These are phyloP conservation scores for Sarcophaga peregrina DNA, from an alignment of 1,140 invertebrate species.

Conservation along the genomic window DNA sequence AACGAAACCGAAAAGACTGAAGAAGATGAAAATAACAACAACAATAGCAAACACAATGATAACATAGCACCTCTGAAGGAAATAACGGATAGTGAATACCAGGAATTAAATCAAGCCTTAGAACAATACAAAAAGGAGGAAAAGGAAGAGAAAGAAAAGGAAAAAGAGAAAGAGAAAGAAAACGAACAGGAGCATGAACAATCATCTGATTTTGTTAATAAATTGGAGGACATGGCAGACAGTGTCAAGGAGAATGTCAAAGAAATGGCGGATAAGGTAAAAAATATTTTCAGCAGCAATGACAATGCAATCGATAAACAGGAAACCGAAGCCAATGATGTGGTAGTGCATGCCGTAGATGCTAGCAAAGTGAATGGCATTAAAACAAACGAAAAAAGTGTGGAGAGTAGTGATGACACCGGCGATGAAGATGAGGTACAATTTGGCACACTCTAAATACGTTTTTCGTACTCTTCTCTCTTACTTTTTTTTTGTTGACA, in stretches of 20 bases:
- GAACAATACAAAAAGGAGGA: not conserved
- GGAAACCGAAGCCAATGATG: conserved; percentile 21
- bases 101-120: not conserved
- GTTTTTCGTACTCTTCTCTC: not conserved
- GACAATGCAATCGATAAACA: not conserved
- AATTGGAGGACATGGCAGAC: conserved; percentile 26
- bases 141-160: not conserved
- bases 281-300: conserved; percentile 31
- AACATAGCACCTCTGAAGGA: not conserved
- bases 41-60: not conserved
- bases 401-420: conserved; percentile 52
- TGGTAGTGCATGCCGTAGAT: not conserved
- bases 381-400: not conserved
- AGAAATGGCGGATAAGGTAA: conserved; percentile 29
- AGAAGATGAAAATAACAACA: conserved; percentile 34
- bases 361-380: not conserved
- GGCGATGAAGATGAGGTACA: conserved; percentile 65
- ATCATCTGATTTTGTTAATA: not conserved
- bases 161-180: not conserved
- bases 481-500: not conserved
- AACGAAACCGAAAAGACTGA: conserved; percentile 33
- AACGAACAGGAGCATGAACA: not conserved
- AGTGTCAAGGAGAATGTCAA: conserved; percentile 44
- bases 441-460: conserved; percentile 60
- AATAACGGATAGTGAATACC: not conserved